Conservation (phyloP, 2,797 vertebrate genomes). For the Urocyon cinereoargenteus region DNA sequence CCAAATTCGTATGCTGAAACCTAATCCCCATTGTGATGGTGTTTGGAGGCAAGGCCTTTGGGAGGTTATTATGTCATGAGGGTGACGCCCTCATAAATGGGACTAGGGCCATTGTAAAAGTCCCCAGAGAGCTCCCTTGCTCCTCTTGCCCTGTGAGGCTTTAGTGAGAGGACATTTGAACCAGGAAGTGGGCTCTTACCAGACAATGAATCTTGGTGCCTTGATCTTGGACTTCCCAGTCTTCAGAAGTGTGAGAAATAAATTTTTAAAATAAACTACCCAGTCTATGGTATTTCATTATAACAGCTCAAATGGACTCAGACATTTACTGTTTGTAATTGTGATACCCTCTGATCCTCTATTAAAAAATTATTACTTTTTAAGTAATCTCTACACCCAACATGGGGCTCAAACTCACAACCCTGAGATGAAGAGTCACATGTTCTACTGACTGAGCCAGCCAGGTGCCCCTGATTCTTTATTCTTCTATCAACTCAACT, state of each 20-base stretch:
- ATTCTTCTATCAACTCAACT: not conserved
- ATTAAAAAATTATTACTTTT: not conserved
- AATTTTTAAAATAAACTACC: not conserved
- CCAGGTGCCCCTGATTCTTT: not conserved
- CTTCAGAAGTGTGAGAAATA: not conserved
- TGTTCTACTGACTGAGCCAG: not conserved
- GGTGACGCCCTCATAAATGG: not conserved
- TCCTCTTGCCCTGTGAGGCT: not conserved
- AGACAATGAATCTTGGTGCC: not conserved
- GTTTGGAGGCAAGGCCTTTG: not conserved
- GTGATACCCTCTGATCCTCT: not conserved
- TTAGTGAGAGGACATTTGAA: not conserved
- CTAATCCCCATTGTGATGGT: not conserved
- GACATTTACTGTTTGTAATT: constrained; percentile 4
- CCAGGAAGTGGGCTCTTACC: not conserved
- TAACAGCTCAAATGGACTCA: not conserved
- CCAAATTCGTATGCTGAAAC: not conserved
- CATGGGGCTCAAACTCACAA: not conserved
- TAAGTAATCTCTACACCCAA: not conserved
- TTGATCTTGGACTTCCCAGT: not conserved
- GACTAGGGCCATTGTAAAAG: not conserved
- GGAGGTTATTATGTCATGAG: not conserved
- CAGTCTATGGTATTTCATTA: not conserved
- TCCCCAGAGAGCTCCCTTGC: not conserved
- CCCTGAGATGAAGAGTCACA: not conserved